Base-by-base conservation (phyloP, 2,888 invertebrate genomes). In the Volucella inflata region DNA sequence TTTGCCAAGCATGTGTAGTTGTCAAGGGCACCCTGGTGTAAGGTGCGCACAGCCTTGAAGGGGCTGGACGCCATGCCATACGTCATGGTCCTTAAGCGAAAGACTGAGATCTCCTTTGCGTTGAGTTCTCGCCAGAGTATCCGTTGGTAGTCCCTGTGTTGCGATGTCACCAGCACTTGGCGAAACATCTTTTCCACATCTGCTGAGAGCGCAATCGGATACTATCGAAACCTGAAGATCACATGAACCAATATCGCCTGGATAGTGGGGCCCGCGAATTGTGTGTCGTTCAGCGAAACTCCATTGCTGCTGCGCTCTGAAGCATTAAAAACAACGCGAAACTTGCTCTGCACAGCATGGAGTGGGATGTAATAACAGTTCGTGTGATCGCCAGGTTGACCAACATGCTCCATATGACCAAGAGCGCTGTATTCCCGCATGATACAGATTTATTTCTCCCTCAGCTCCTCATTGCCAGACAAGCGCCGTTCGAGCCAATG, bases 271-370 rank as follows among this genome's bases (percentile, higher is more conserved):
- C 71, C 64, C n/a, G 40, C 46, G 3, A 59, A 16, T 30, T 70
- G 70, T 70, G 70, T 53, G 12, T 76, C 82, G 36, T 82, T 82
- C 11, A 82, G 40, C 2, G 82, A 77, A 44, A 76, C 1, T 21
- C 21, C 21, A 21, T 21, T 21, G 21, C 21, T 21, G 21, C 21
- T 21, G 21, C 21, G 21, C 21, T 2, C 21, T 21, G 21, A 21
- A 21, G 21, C 21, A 21, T 21, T 21, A 21, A 21, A 21, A 3
- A 21, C 21, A 0, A 21, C 21, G 21, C 21, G 21, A 21, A 21
- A 21, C 21, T 21, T 21, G 21, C 21, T 21, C 21, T 21, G 21
- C 21, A 21, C 21, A 21, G 21, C 21, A 21, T 21, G 21, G 21
- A 3, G 21, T 21, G 21, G 21, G 21, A 21, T 21, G 4, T 21